phyloP scores from a whole-genome alignment of 2,888 invertebrate genomes.

The Liodrosophila aerea region DNA sequence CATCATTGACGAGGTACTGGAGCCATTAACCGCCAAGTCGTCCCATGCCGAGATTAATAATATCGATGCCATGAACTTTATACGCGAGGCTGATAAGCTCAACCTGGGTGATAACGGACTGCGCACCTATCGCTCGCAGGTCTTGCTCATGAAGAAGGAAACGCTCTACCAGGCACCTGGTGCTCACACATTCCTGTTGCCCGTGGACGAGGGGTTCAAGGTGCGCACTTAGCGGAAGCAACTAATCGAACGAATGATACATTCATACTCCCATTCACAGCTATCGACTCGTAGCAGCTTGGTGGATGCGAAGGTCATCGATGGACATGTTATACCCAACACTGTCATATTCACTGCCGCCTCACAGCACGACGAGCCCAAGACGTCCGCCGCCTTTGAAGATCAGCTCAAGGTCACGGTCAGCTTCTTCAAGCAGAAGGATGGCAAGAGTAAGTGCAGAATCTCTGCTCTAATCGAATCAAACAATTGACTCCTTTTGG shows the following conservation, averaged over 20 bases:
- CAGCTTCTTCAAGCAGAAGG: constrained; percentile 88
- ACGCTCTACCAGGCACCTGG: constrained; percentile 90
- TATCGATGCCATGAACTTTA: constrained; percentile 91
- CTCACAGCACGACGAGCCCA: constrained; percentile 88
- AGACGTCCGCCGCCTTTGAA: constrained; percentile 90
- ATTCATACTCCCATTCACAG: constrained; percentile 78
- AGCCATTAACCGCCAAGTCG: constrained; percentile 87
- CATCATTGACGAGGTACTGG: constrained; percentile 93
- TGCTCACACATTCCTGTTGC: constrained; percentile 93
- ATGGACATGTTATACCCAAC: constrained; percentile 94
- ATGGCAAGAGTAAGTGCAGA: constrained; percentile 87
- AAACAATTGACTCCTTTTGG: not conserved
- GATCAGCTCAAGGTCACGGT: constrained; percentile 93
- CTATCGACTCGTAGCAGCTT: constrained; percentile 87
- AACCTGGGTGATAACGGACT: constrained; percentile 86
- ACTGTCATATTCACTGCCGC: constrained; percentile 94
- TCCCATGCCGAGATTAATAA: constrained; percentile 87
- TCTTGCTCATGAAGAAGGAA: constrained; percentile 88
- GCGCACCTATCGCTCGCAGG: constrained; percentile 88
- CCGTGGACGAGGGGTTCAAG: constrained; percentile 94
- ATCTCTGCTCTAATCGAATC: too few relatives aligned
- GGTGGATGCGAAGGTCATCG: constrained; percentile 92
- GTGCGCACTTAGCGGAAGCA: constrained; percentile 84
- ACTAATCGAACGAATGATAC: not conserved
- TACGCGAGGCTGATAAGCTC: constrained; percentile 89